Conservation (phyloP, 2,888 invertebrate genomes). For the Uropetala carovei region DNA sequence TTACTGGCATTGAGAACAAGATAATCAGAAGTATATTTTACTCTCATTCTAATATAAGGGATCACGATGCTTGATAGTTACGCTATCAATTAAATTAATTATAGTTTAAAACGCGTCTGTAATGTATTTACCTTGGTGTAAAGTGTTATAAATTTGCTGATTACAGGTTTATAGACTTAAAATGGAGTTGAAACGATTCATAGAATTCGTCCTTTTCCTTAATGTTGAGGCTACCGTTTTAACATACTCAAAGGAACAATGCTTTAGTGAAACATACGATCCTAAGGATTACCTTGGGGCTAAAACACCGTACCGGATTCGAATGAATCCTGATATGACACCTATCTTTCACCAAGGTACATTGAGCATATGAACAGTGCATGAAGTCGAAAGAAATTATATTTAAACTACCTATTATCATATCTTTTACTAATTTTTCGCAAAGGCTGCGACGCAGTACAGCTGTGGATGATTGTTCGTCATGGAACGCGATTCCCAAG, state of each 20-base stretch:
- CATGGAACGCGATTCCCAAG: conserved; percentile 89
- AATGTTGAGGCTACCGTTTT: not conserved
- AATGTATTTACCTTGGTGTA: no score
- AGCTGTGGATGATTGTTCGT: conserved; percentile 86
- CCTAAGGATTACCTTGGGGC: conserved; percentile 77
- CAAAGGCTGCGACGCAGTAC: conserved; percentile 81
- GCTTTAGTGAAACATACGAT: not conserved
- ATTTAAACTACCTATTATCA: not conserved
- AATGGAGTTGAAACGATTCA: not conserved
- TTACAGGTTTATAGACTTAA: no score
- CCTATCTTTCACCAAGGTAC: conserved; percentile 80
- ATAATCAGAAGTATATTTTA: no score
- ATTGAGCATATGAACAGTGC: conserved; percentile 59
- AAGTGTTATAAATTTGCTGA: no score
- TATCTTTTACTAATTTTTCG: conserved; percentile 4
- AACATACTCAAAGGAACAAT: not conserved
- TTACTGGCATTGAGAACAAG: no score
- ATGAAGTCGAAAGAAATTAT: not conserved
- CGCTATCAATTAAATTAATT: no score
- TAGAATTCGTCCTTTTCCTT: not conserved
- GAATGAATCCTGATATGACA: conserved; percentile 81
- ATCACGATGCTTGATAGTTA: no score
- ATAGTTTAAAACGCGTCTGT: no score
- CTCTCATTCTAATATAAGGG: no score
- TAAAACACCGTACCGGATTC: conserved; percentile 85